Base-by-base conservation (phyloP, 2,797 vertebrate species). In the Sphenopsis melanotis region DNA sequence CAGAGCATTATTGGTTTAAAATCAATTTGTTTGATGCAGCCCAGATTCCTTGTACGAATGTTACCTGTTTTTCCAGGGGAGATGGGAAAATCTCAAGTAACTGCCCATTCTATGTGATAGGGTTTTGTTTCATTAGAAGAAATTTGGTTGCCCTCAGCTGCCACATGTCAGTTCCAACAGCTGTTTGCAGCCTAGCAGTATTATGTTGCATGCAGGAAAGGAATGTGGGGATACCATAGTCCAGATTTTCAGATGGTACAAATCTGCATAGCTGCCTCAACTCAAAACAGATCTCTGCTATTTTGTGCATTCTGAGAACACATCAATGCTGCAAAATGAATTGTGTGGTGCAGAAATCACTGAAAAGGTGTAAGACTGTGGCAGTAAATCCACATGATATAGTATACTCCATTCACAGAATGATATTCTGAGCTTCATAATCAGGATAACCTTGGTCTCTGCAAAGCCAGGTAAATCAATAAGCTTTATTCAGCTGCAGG, bases 201-300 rank as follows among this genome's bases (percentile, higher is more conserved):
- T 86, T 91, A 53, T 60, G 41, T 57, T 75, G 41, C 79, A 77
- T 24, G 52, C 9, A 34, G 89, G 79, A 76, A 83, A 82, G 64
- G 65, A 93, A 95, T 91, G 89, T 46, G 55, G 50, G 60, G 52
- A 83, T 89, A 80, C 24, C 64, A 57, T 42, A 83, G 79, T 44
- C 59, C 84, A 88, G 69, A 83, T 59, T 88, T 94, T 96, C 89
- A 93, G 55, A 86, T 83, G 84, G 50, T 78, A 88, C 68, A 91
- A 92, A 91, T 86, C 57, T 74, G 23, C 30, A 56, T 75, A 89
- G 12, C 37, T 86, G 41, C 18, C 76, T 78, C 79, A 83, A 85
- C 65, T 81, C 46, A 71, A 87, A 95, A 44, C 89, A 96, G 84
- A 83, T n/a, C 34, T 91, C 66, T 50, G 34, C 44, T 75, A 18